Evolutionary conservation across 92 coral and sea anemone genomes (phyloP).

Genomic region (Porites cylindrica): DNA sequence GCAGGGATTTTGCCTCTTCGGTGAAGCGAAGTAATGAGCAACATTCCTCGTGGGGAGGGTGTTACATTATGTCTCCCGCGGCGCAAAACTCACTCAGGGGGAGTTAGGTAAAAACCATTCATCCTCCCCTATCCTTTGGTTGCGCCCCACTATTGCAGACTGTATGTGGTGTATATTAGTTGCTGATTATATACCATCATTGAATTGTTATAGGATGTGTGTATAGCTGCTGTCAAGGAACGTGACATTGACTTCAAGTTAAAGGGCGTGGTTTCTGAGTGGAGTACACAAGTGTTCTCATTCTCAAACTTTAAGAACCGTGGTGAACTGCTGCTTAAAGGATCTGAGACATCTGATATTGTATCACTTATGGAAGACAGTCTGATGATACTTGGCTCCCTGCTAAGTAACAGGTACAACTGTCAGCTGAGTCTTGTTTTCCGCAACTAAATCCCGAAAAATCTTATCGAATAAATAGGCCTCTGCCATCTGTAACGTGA

Average conservation of each 20-base stretch:
- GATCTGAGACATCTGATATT: constrained; percentile 94
- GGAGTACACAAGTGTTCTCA: constrained; percentile 96
- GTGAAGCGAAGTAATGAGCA: no score
- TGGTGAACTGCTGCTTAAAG: constrained; percentile 94
- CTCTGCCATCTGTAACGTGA: no score
- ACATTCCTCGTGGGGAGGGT: no score
- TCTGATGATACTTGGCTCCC: constrained; percentile 95
- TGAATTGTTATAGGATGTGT: constrained; percentile 77
- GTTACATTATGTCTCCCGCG: no score
- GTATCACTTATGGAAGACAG: constrained; percentile 99
- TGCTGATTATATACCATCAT: background rate
- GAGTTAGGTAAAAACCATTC: no score
- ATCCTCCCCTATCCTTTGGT: no score
- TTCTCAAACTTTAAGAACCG: constrained; percentile 92
- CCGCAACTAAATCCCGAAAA: no score
- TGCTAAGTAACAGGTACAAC: constrained; percentile 93
- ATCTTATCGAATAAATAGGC: no score
- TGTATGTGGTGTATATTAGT: background rate
- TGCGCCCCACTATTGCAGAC: no score
- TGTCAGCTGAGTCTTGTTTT: no score
- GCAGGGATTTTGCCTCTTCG: no score
- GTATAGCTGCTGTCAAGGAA: constrained; percentile 99
- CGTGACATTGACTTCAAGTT: constrained; percentile 96
- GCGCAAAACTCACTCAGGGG: no score
- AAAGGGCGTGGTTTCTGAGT: constrained; percentile 94